phyloP scores from a whole-genome alignment of 2,113 vertebrate species.

The Oryzias javanicus region DNA sequence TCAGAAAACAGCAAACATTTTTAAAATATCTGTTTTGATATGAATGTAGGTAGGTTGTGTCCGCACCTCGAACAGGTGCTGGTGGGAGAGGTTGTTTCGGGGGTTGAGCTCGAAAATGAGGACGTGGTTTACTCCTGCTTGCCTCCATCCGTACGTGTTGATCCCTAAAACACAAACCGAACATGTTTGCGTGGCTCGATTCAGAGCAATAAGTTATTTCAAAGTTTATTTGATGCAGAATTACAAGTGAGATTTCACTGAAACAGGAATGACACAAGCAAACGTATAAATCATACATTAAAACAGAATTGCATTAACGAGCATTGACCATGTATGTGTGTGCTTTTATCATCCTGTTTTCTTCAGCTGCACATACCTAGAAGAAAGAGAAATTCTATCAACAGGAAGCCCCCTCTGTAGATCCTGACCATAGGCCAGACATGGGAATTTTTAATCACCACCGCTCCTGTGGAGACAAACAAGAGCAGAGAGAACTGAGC shows the following conservation, averaged over 20 bases:
- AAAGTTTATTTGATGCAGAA: too few species aligned
- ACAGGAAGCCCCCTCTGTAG: constrained; percentile 97
- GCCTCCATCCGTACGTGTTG: constrained; percentile 98
- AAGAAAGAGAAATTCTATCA: constrained; percentile 98
- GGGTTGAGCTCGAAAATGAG: constrained; percentile 99
- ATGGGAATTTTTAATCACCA: constrained; percentile 70
- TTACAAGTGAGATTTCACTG: too few species aligned
- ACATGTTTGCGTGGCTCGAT: too few species aligned
- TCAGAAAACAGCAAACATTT: neutral
- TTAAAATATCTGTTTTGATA: too few species aligned
- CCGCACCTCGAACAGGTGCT: constrained; percentile 97
- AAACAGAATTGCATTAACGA: neutral
- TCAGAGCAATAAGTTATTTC: too few species aligned
- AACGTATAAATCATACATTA: too few species aligned
- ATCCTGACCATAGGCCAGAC: constrained; percentile 96
- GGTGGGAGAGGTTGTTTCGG: constrained; percentile 96
- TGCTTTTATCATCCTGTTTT: neutral
- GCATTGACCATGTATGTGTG: neutral
- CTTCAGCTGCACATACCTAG: constrained; percentile 69
- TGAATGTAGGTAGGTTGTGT: neutral
- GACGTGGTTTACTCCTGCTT: constrained; percentile 97
- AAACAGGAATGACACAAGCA: too few species aligned
- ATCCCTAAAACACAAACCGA: constrained; percentile 72
- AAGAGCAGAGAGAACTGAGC: neutral
- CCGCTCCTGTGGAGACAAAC: constrained; percentile 75